Conservation (phyloP, 2,888 invertebrate species). For the Clivina fossor region DNA sequence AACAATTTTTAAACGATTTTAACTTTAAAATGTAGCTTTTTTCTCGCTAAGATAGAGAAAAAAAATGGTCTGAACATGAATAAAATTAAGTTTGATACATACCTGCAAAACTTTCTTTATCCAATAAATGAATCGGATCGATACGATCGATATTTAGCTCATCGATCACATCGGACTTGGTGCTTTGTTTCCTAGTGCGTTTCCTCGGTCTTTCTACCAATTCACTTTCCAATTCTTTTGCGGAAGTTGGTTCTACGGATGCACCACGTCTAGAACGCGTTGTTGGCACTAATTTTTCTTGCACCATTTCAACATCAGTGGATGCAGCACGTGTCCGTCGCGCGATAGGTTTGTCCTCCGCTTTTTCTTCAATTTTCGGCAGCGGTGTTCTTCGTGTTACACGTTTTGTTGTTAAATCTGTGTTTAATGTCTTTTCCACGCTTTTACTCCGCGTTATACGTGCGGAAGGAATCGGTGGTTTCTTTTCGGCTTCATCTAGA, state of each 20-base stretch:
- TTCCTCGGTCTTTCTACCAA: constrained; percentile 17
- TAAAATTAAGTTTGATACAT: no score
- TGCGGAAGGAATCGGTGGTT: no score
- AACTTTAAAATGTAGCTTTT: no score
- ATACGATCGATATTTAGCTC: constrained; percentile 51
- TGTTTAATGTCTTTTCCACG: no score
- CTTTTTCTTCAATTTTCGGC: not conserved
- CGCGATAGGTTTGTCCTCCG: not conserved
- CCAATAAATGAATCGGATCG: constrained; percentile 55
- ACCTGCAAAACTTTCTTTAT: constrained; percentile 58
- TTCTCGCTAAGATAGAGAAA: no score
- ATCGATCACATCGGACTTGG: constrained; percentile 1
- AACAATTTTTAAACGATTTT: no score
- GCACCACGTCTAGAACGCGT: no score
- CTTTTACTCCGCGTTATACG: no score
- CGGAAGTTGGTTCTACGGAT: no score
- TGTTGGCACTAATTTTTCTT: not conserved
- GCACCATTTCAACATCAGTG: not conserved
- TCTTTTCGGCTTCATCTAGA: no score
- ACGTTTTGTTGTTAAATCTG: not conserved
- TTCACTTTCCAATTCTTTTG: no score
- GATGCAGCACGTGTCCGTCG: not conserved
- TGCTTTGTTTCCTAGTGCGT: not conserved
- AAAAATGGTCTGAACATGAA: no score
- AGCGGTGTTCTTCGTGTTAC: not conserved